These are phyloP conservation scores for Halcyon leucocephala DNA, from an alignment of 2,797 vertebrate species.

Conservation along the genomic window DNA sequence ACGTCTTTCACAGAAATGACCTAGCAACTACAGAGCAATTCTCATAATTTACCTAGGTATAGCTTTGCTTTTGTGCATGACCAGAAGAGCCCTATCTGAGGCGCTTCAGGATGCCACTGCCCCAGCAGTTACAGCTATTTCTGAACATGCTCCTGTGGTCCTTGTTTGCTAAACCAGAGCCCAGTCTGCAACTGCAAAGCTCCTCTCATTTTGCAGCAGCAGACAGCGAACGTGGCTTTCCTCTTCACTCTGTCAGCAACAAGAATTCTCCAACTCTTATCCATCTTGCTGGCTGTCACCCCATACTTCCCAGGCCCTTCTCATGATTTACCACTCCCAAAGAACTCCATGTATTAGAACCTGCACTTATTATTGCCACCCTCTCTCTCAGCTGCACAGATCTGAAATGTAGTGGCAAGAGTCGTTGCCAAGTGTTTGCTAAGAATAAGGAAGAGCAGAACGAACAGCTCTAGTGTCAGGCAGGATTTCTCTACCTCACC, in stretches of 20 bases:
- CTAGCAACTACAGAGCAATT: background rate
- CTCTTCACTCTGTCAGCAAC: background rate
- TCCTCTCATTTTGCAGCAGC: background rate
- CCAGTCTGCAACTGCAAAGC: accelerated
- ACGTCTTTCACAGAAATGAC: background rate
- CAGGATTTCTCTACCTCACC: background rate
- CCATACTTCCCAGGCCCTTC: background rate
- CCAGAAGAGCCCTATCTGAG: background rate
- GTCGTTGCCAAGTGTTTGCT: background rate
- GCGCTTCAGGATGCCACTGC: background rate
- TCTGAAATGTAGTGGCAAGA: accelerated
- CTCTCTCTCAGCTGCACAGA: background rate
- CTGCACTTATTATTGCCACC: background rate
- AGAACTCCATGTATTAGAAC: background rate
- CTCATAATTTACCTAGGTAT: background rate
- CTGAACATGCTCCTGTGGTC: background rate
- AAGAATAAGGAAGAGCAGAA: background rate
- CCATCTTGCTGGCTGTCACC: background rate
- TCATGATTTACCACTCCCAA: background rate
- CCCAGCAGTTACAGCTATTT: background rate
- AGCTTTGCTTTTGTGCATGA: background rate
- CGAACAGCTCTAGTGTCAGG: background rate
- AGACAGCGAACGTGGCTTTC: background rate
- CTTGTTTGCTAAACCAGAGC: background rate
- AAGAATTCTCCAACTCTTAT: background rate